Evolutionary conservation across 2,113 vertebrate species (phyloP), one percentile per base, ranked within the genome.

Genomic region (Sterna hirundo): DNA sequence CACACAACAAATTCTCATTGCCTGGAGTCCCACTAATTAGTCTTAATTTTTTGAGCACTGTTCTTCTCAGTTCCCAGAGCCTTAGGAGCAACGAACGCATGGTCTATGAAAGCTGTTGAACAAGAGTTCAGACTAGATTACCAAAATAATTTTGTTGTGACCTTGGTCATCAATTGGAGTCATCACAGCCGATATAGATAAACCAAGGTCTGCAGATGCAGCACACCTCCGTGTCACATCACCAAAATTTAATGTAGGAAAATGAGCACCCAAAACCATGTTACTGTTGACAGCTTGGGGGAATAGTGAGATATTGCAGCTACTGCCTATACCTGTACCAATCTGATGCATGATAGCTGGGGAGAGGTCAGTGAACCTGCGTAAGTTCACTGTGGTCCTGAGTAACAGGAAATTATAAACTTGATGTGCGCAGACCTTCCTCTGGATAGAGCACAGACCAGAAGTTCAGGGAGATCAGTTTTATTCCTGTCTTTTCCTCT

Each of bases 341-440:
- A 26, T 23, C 38, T 3, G 1, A 47, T 14, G 70, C 4, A 3
- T 12, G 8, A 15, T 1, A 3, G 44, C 44, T 58, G 36, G 15
- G 44, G 34, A 88, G 60, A 86, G 38, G 72, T 52, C 68, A 77
- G 20, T 61, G 32, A 81, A 70, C 30, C 29, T 82, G 69, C 27
- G 30, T 29, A 64, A 81, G 47, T 68, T 84, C 80, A 52, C 2
- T 47, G 40, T 15, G 25, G 52, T 20, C 15, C 58, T n/a, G 21
- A 82, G 10, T 44, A 77, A 86, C 9, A 65, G 52, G 30, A 68
- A 90, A 71, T 70, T 42, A 44, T 13, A 74, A 83, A 55, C 16
- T 49, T n/a, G 30, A 62, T 61, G n/a, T 23, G 77, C 46, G 36
- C 13, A 83, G 64, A 83, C 40, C 32, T 87, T 66, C 78, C 46